phyloP scores from a whole-genome alignment of 2,113 vertebrate species.

The Myocastor coypus region DNA sequence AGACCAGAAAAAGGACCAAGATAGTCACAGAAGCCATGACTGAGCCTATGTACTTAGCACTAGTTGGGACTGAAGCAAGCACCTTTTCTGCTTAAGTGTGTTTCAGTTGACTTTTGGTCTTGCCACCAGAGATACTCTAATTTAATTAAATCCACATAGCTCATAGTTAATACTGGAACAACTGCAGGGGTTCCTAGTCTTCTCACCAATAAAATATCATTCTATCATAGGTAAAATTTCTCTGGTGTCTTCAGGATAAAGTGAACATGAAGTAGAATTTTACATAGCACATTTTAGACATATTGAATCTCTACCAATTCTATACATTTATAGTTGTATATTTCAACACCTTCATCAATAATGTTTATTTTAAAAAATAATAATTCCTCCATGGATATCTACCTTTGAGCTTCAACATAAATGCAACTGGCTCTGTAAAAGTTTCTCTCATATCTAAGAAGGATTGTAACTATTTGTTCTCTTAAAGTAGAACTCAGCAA shows the following conservation, averaged over 20 bases:
- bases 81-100: neutral
- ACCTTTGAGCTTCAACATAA: neutral
- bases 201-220: neutral
- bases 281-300: neutral
- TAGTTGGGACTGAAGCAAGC: neutral
- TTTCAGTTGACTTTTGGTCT: neutral
- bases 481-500: neutral
- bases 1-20: neutral
- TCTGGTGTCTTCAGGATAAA: neutral
- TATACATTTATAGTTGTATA: neutral
- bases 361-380: neutral
- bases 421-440: neutral
- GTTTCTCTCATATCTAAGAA: neutral
- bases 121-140: neutral
- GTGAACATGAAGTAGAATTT: neutral
- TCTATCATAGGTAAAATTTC: slow-evolving; percentile 12
- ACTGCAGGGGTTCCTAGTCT: neutral
- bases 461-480: neutral
- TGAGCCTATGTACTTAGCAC: neutral
- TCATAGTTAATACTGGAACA: neutral
- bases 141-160: neutral
- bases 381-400: neutral
- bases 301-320: neutral
- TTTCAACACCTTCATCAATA: neutral
- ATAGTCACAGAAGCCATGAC: neutral